Conservation (phyloP, 2,797 vertebrate species). For the Gymnoscopelus microlampas region DNA sequence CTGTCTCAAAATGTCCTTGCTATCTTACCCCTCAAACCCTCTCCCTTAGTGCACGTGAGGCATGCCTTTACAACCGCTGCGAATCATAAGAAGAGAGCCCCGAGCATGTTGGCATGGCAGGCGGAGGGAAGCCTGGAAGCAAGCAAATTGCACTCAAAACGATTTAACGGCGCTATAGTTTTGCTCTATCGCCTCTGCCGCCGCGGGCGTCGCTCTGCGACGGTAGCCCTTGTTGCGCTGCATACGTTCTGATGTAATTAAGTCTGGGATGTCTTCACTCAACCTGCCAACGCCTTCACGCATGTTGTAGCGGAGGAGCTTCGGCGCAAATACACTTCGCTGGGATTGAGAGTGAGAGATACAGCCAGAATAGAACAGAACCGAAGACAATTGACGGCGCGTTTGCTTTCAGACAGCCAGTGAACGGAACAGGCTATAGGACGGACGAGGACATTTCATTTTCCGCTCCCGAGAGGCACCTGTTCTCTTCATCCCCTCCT, state of each 20-base stretch:
- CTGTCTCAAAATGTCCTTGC: neutral
- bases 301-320: neutral
- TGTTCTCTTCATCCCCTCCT: too few relatives aligned
- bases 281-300: neutral
- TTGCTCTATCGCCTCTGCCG: slow-evolving; percentile 9
- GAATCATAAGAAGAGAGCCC: slow-evolving; percentile 7
- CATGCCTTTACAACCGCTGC: neutral
- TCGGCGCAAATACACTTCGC: neutral
- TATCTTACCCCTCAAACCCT: neutral
- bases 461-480: too few relatives aligned
- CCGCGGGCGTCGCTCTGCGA: slow-evolving; percentile 21
- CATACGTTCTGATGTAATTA: slow-evolving; percentile 27
- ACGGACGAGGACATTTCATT: too few relatives aligned
- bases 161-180: slow-evolving; percentile 15
- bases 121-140: slow-evolving; percentile 15
- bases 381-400: too few relatives aligned
- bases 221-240: slow-evolving; percentile 15
- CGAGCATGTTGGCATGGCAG: neutral
- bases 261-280: slow-evolving; percentile 3
- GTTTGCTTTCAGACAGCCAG: too few relatives aligned
- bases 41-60: neutral
- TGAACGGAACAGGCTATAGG: too few relatives aligned
- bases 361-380: too few relatives aligned
- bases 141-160: slow-evolving; percentile 19
- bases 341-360: too few relatives aligned